These are phyloP conservation scores for Steatocranus sp. DNA, from an alignment of 2,797 vertebrate genomes.

Conservation along the genomic window DNA sequence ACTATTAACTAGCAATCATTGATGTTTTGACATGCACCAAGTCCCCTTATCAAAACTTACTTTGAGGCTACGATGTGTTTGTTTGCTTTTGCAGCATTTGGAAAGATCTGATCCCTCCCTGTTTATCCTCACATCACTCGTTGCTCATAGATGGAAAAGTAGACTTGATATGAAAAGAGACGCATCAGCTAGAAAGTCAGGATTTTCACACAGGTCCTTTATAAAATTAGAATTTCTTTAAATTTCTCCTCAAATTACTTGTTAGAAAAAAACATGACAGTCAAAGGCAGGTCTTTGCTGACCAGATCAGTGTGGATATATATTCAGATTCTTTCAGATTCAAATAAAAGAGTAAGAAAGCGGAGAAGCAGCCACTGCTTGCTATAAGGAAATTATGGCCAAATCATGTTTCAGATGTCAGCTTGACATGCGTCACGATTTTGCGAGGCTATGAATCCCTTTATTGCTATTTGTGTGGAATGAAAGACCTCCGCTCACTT, in stretches of 20 bases:
- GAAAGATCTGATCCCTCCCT: not conserved
- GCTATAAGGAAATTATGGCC: conserved; percentile 23
- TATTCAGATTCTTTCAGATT: not conserved
- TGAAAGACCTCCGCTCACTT: conserved; percentile 41
- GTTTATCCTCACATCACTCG: not conserved
- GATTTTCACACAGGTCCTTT: not conserved
- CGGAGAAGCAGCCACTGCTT: not conserved
- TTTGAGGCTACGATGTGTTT: not conserved
- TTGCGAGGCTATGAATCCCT: conserved; percentile 49
- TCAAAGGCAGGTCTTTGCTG: accelerated
- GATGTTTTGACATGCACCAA: not conserved
- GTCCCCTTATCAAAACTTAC: not conserved
- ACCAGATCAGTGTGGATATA: not conserved
- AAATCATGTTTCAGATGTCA: conserved; percentile 38
- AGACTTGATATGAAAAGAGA: not conserved
- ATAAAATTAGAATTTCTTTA: not conserved
- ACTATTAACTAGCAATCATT: not conserved
- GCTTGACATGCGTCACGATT: conserved; percentile 38
- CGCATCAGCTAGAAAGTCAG: not conserved
- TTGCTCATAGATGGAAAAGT: not conserved
- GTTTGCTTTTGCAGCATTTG: conserved; percentile 15
- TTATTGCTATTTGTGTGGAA: conserved; percentile 61
- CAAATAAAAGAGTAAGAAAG: conserved; percentile 10
- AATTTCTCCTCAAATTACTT: not conserved
- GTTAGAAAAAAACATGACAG: not conserved